Conservation (phyloP, 1,140 invertebrate species). For the Aphelinus certus region DNA sequence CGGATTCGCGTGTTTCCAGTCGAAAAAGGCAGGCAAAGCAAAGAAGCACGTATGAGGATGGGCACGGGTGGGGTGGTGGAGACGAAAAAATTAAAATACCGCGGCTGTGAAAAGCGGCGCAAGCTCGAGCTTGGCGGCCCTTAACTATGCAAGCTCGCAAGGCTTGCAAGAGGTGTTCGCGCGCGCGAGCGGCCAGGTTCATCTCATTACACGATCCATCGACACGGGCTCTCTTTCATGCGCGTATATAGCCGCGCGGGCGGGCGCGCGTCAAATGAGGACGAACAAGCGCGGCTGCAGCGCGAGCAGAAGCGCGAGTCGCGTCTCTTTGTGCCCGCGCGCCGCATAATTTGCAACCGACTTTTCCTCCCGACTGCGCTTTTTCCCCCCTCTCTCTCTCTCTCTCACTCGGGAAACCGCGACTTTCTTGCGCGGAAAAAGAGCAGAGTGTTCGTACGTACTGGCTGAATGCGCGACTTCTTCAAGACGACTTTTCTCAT, state of each 20-base stretch:
- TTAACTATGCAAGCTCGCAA: no score
- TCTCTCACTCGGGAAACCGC: neutral
- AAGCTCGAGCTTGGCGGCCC: no score
- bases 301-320: no score
- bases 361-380: neutral
- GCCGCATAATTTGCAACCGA: no score
- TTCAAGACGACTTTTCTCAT: neutral
- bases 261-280: slow-evolving; percentile 17
- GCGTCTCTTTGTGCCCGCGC: no score
- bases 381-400: slow-evolving; percentile 1
- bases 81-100: no score
- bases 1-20: no score
- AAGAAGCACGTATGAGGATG: no score
- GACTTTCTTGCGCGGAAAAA: slow-evolving; percentile 37
- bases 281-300: slow-evolving; percentile 41
- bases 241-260: slow-evolving; percentile 10
- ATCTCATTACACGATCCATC: slow-evolving; percentile 33
- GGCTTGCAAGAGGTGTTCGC: no score
- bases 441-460: slow-evolving; percentile 34
- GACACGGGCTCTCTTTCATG: slow-evolving; percentile 13
- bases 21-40: slow-evolving; percentile 24
- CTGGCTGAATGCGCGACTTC: slow-evolving; percentile 21
- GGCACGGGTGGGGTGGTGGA: no score
- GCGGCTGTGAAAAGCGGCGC: no score
- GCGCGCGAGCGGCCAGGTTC: no score